phyloP scores from a whole-genome alignment of 2,113 vertebrate genomes.

The Callipepla californica region DNA sequence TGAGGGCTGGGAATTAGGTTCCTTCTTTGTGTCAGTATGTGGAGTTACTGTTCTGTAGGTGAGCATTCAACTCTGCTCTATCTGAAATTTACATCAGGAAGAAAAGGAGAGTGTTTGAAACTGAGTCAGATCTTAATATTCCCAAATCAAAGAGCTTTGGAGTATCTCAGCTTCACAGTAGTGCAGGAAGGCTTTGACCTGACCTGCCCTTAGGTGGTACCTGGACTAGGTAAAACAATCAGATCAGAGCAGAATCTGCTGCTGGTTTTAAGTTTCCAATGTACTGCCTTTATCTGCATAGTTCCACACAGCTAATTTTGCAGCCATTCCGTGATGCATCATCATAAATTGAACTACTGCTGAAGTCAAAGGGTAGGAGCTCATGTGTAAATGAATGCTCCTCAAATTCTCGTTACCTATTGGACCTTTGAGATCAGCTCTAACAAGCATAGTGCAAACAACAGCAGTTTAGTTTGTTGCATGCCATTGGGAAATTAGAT shows the following conservation, averaged over 20 bases:
- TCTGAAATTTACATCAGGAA: accelerated
- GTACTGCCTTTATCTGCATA: not conserved
- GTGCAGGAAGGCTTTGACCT: not conserved
- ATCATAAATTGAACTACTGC: conserved; percentile 68
- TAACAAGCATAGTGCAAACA: conserved; percentile 79
- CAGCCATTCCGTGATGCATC: not conserved
- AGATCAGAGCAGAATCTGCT: not conserved
- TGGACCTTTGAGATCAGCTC: conserved; percentile 71
- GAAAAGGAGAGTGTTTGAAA: not conserved
- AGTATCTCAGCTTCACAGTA: accelerated
- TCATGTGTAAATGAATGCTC: conserved; percentile 73
- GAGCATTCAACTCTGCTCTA: accelerated
- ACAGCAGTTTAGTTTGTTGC: conserved; percentile 64
- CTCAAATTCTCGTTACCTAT: conserved; percentile 50
- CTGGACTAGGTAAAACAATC: not conserved
- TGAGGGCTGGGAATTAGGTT: not conserved
- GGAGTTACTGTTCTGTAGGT: not conserved
- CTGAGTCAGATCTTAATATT: not conserved
- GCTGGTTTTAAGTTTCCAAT: not conserved
- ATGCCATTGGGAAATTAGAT: conserved; percentile 77
- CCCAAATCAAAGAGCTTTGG: accelerated
- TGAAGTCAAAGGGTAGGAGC: conserved; percentile 77
- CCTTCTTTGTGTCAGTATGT: not conserved
- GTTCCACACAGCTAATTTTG: not conserved
- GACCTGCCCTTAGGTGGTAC: not conserved